Evolutionary conservation across 2,888 invertebrate genomes (phyloP).

Genomic region (Drosophila anomalipes): DNA sequence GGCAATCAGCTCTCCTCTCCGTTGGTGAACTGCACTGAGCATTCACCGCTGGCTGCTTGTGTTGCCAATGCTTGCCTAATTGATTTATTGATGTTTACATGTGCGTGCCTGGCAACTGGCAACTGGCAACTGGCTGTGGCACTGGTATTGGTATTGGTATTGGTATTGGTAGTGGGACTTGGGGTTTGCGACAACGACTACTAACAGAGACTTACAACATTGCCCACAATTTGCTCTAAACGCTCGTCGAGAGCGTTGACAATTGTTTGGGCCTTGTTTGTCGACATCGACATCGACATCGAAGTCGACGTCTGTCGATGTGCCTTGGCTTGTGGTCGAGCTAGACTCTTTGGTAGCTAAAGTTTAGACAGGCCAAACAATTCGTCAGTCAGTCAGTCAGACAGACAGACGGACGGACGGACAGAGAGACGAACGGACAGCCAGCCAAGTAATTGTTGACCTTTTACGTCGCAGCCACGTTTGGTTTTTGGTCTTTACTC

Average conservation of each 20-base stretch:
- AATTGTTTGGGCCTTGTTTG: conserved; percentile 80
- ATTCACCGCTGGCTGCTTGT: conserved; percentile 63
- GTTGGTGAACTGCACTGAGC: conserved; percentile 28
- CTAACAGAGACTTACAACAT: conserved; percentile 68
- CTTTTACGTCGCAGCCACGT: conserved; percentile 76
- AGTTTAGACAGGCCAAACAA: conserved; percentile 80
- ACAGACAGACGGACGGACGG: conserved; percentile 22
- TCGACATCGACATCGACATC: conserved; percentile 47
- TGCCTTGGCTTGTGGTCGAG: conserved; percentile 65
- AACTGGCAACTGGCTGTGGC: neutral
- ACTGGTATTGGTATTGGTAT: conserved; percentile 3
- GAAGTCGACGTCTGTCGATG: conserved; percentile 35
- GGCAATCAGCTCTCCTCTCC: conserved; percentile 30
- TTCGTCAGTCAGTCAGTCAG: conserved; percentile 66
- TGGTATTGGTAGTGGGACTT: conserved; percentile 7
- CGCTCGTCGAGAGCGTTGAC: conserved; percentile 77
- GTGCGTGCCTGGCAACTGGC: conserved; percentile 74
- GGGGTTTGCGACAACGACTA: conserved; percentile 10
- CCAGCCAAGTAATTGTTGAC: conserved; percentile 80
- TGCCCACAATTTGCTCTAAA: conserved; percentile 79
- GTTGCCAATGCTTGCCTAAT: conserved; percentile 81
- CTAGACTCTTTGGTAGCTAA: conserved; percentile 81
- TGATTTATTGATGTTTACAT: conserved; percentile 85
- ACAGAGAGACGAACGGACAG: conserved; percentile 14
- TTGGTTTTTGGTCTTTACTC: conserved; percentile 52